phyloP scores from a whole-genome alignment of 1,140 invertebrate genomes.

The Cylas formicarius region DNA sequence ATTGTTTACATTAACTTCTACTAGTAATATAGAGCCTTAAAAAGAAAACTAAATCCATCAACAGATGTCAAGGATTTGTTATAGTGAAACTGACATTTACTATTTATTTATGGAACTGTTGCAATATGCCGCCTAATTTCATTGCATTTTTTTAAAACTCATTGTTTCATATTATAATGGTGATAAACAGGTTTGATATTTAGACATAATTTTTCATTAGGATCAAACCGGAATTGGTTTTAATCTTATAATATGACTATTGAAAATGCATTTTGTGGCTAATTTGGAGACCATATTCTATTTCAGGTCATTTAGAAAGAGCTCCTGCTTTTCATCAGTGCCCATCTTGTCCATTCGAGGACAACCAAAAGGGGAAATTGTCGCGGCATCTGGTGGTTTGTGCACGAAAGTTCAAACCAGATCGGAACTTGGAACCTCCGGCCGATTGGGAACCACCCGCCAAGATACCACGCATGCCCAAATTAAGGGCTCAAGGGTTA shows the following conservation, averaged over 20 bases:
- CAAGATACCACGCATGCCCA: conserved; percentile 72
- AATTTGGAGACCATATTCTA: too few species aligned
- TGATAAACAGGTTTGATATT: too few species aligned
- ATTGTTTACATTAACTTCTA: neutral
- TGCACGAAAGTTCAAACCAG: conserved; percentile 82
- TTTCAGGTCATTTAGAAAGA: conserved; percentile 63
- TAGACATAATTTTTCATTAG: neutral
- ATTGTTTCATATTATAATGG: too few species aligned
- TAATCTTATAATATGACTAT: too few species aligned
- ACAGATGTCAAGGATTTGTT: too few species aligned
- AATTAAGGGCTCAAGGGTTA: conserved; percentile 44
- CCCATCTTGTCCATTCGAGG: conserved; percentile 89
- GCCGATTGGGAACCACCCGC: conserved; percentile 87
- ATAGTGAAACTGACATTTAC: too few species aligned
- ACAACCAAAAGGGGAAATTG: conserved; percentile 89
- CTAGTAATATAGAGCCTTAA: too few species aligned
- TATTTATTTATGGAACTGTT: too few species aligned
- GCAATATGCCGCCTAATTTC: too few species aligned
- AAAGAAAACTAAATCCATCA: too few species aligned
- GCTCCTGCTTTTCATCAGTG: conserved; percentile 86
- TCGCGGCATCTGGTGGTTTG: conserved; percentile 83
- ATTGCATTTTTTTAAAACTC: neutral
- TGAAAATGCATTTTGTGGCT: too few species aligned
- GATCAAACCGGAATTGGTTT: conserved; percentile 32
- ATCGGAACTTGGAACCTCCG: conserved; percentile 66